Conservation (phyloP, 2,797 vertebrate genomes). For the Pseudomugil tenellus region DNA sequence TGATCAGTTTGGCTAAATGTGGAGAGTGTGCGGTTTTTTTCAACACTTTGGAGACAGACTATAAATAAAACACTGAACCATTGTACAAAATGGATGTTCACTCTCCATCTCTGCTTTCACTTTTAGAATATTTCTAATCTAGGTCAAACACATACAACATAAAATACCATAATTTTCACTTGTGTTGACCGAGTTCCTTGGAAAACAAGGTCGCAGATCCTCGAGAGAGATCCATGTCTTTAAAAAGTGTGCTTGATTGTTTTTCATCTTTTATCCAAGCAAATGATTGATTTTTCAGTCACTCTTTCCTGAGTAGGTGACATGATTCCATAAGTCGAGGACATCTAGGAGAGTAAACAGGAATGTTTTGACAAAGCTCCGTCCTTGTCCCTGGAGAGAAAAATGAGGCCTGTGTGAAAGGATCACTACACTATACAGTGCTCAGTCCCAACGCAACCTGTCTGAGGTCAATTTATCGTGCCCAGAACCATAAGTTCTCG, state of each 20-base stretch:
- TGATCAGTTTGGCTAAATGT: constrained; percentile 60
- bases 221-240: constrained; percentile 66
- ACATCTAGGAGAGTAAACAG: constrained; percentile 58
- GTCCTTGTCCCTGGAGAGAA: constrained; percentile 64
- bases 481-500: constrained; percentile 48
- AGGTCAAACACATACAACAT: constrained; percentile 64
- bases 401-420: constrained; percentile 52
- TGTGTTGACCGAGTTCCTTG: constrained; percentile 64
- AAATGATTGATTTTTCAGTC: constrained; percentile 74
- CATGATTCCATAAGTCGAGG: constrained; percentile 59
- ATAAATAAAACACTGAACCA: constrained; percentile 35
- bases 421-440: constrained; percentile 37
- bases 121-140: constrained; percentile 62
- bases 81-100: constrained; percentile 29
- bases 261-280: constrained; percentile 68
- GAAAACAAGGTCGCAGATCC: constrained; percentile 74
- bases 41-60: constrained; percentile 11
- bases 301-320: constrained; percentile 41
- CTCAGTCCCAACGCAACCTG: constrained; percentile 43
- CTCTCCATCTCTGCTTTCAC: constrained; percentile 12
- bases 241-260: constrained; percentile 54
- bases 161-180: constrained; percentile 53
- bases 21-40: constrained; percentile 66
- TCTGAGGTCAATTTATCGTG: constrained; percentile 41
- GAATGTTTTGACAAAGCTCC: constrained; percentile 66